Conservation (phyloP, 2,797 vertebrate genomes). For the Taeniopygia guttata region DNA sequence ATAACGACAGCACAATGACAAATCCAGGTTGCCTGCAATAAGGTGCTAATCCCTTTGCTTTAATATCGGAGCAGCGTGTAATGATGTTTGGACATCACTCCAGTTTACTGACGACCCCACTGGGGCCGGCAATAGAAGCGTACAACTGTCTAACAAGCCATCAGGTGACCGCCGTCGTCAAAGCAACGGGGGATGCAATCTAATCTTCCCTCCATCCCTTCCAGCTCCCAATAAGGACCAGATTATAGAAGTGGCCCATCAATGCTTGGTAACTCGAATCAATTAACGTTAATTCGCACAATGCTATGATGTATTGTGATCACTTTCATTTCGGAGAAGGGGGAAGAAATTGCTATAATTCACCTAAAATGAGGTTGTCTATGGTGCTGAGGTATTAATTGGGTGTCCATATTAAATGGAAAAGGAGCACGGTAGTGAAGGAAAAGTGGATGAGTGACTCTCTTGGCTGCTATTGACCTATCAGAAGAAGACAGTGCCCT, state of each 20-base stretch:
- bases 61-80: slow-evolving; percentile 93
- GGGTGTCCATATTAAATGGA: slow-evolving; percentile 99
- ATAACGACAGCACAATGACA: slow-evolving; percentile 99
- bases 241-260: slow-evolving; percentile 84
- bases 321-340: slow-evolving; percentile 81
- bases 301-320: slow-evolving; percentile 87
- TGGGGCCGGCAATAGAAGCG: slow-evolving; percentile 83
- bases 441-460: slow-evolving; percentile 96
- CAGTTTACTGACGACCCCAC: slow-evolving; percentile 87
- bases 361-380: slow-evolving; percentile 88
- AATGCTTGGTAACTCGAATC: slow-evolving; percentile 90
- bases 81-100: slow-evolving; percentile 92
- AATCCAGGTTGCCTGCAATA: slow-evolving; percentile 99
- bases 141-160: slow-evolving; percentile 82
- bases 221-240: slow-evolving; percentile 90
- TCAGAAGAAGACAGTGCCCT: slow-evolving; percentile 96
- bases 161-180: slow-evolving; percentile 87
- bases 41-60: slow-evolving; percentile 97
- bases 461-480: slow-evolving; percentile 99
- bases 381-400: slow-evolving; percentile 93
- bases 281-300: slow-evolving; percentile 92
- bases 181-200: slow-evolving; percentile 86
- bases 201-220: slow-evolving; percentile 90
- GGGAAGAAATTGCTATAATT: slow-evolving; percentile 94
- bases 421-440: slow-evolving; percentile 85